Evolutionary conservation across 1,140 invertebrate genomes (phyloP), one percentile per base, ranked within the genome.

Genomic region (Drosophila ohnishii): DNA sequence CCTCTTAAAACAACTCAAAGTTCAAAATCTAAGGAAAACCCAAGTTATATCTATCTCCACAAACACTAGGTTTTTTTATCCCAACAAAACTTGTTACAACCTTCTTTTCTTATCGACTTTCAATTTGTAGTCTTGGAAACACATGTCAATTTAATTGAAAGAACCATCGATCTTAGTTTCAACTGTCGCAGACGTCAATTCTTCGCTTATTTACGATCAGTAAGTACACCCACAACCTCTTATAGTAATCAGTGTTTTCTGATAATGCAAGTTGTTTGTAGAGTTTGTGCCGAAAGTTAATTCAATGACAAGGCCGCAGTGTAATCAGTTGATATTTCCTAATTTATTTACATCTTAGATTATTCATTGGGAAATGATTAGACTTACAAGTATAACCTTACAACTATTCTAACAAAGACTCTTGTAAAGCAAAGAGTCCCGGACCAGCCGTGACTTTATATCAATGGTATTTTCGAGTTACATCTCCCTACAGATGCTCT

Each of bases 141-240:
- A 71, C 30, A 39, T 71, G 67, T 71, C 65, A 71, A 40, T 16
- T 40, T 71, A 71, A 71, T 71, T 71, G 65, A 34, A 58, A 28
- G 13, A 50, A 5, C 51, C 30, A 71, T 71, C 67, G 30, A 70
- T 71, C 67, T 70, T 71, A 22, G 56, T 71, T 39, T n/a, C 4
- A 11, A 19, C 19, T n/a, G 22, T 47, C 48, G 14, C 13, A 16
- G 4, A 50, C 66, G 67, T 71, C 67, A 71, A 71, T 58, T 40
- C 40, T 22, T 53, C 7, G 28, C 19, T 65, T 67, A 48, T 58
- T 58, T 58, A 35, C 65, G 42, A 39, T 69, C 42, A 69, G 19
- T 55, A 3, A n/a, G 35, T 58, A 42, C 44, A 48, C 42, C 65
- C 51, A 55, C 51, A 47, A 53, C 25, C 40, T 40, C 42, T 16